A percentile compares a stretch with the other conserved stretches of the same genome.
Evolutionary conservation across 2,113 vertebrate species (phyloP).

Genomic region (Antechinus stuartii): DNA sequence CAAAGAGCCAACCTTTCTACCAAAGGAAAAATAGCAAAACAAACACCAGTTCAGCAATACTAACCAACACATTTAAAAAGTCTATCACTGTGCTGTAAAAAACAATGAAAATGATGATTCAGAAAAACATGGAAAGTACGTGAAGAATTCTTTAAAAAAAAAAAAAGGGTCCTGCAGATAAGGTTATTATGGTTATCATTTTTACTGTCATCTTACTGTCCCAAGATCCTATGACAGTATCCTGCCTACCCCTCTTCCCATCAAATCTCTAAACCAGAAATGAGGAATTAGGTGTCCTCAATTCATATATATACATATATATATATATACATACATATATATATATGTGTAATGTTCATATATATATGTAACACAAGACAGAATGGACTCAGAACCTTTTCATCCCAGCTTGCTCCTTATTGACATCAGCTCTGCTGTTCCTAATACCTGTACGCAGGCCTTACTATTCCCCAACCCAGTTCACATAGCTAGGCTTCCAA

Average conservation of each 20-base stretch:
- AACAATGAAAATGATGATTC: not conserved
- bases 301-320: no score
- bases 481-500: not conserved
- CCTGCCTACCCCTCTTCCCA: not conserved
- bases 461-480: not conserved
- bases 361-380: not conserved
- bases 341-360: no score
- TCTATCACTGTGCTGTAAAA: not conserved
- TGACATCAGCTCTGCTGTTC: not conserved
- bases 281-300: no score
- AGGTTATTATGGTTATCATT: not conserved
- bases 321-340: no score
- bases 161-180: not conserved
- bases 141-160: not conserved
- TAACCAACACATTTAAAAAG: not conserved
- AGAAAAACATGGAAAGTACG: not conserved
- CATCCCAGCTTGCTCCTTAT: not conserved
- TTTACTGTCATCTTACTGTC: not conserved
- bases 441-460: not conserved
- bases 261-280: not conserved
- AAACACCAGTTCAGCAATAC: not conserved
- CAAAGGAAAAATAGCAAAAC: not conserved
- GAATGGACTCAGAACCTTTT: not conserved
- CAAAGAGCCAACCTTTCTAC: not conserved
- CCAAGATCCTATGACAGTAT: not conserved